Base-by-base conservation (phyloP, 2,797 vertebrate genomes). In the Ceryle rudis region DNA sequence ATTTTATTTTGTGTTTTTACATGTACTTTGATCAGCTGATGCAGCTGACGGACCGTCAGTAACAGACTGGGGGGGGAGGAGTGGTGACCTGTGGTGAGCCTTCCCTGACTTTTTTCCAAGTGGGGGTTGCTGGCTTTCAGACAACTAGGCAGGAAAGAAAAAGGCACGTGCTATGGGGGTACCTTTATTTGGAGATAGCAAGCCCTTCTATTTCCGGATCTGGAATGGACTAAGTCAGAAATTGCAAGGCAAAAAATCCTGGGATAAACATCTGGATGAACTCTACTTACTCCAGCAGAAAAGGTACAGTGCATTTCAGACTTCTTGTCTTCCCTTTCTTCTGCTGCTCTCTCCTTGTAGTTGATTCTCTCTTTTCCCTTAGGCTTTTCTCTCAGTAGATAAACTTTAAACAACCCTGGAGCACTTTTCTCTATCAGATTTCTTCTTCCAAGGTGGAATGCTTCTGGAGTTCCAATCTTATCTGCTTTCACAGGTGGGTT, bases 241-340 rank as follows among this genome's bases (percentile, higher is more conserved):
- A 83, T 94, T 99, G 52, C 98, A 98, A 89, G 98, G 98, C 96
- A 98, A 98, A 89, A 98, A 98, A 80, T 98, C 98, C 93, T 98
- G 98, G 98, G 97, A 98, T 35, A 98, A 99, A 97, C 98, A 98
- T 97, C 82, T 99, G 97, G 99, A 99, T 78, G 98, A 99, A 96
- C 98, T 98, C 6, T 98, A 99, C 95, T 97, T 99, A 94, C 95
- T 98, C 39, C 98, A 99, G 81, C 98, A 98, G 93, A 99, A 99
- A 97, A 98, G 98, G 99, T 99, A 98, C 33, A 6, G 88, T 92
- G 60, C 14, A 25, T 65, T 91, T 91, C 81, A 94, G 52, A 29
- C 47, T 62, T 54, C 65, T 73, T 51, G 25, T 84, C 66, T 81
- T 91, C 98, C 94, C 94, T 98, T 98, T 96, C 57, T 78, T 71